A percentile compares a stretch with the other conserved stretches of the same genome.
phyloP scores from a whole-genome alignment of 23 tunicate species.

The Botrylloides violaceus region DNA sequence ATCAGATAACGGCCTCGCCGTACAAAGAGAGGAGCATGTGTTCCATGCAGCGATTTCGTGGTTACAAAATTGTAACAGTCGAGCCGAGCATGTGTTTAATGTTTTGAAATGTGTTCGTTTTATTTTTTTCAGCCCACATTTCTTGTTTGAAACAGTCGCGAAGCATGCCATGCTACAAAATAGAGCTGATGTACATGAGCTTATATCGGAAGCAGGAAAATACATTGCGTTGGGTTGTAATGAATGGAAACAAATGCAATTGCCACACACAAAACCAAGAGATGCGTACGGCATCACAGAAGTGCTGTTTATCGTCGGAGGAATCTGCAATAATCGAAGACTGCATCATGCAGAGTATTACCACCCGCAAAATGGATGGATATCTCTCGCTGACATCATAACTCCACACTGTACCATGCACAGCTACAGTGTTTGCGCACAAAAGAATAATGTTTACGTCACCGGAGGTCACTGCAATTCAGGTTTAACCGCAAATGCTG shows the following conservation, averaged over 20 bases:
- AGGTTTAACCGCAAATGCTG: conserved; percentile 72
- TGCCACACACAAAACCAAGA: conserved; percentile 58
- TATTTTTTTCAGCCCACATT: conserved; percentile 47
- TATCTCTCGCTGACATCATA: conserved; percentile 51
- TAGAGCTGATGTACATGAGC: conserved; percentile 33
- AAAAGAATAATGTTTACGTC: conserved; percentile 80
- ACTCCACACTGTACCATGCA: conserved; percentile 78
- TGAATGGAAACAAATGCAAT: conserved; percentile 47
- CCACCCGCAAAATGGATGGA: conserved; percentile 64
- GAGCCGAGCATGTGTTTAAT: conserved; percentile 29
- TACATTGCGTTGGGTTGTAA: conserved; percentile 65
- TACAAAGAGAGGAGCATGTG: conserved; percentile 70
- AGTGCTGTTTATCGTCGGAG: conserved; percentile 84
- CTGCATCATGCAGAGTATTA: conserved; percentile 80
- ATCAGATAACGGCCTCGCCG: conserved; percentile 47
- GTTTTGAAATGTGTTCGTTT: conserved; percentile 54
- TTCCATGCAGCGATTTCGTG: conserved; percentile 68
- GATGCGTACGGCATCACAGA: conserved; percentile 64
- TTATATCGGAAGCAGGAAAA: conserved; percentile 78
- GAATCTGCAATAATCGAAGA: conserved; percentile 79
- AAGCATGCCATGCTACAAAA: conserved; percentile 53
- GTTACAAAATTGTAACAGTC: conserved; percentile 41
- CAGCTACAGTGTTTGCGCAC: conserved; percentile 88
- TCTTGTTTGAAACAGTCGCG: conserved; percentile 64
- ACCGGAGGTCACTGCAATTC: conserved; percentile 94